phyloP scores from a whole-genome alignment of 1,140 invertebrate genomes.

The Zelostemma sp. region DNA sequence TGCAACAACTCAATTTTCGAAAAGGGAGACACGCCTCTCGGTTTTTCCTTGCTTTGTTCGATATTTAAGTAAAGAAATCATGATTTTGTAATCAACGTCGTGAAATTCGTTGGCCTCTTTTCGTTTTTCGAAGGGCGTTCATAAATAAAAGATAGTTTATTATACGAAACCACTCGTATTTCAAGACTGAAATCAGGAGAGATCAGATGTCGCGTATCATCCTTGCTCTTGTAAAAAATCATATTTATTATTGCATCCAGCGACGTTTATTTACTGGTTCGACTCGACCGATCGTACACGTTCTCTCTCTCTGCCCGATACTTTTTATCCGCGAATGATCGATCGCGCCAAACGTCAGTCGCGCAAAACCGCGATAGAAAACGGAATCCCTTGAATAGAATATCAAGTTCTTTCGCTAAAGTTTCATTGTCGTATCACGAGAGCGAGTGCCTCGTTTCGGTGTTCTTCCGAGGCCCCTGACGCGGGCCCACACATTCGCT shows the following conservation, averaged over 20 bases:
- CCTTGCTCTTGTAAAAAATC: background rate
- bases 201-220: conserved; percentile 2
- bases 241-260: background rate
- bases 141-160: background rate
- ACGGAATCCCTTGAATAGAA: background rate
- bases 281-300: background rate
- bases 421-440: no score
- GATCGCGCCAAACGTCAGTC: conserved; percentile 1
- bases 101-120: background rate
- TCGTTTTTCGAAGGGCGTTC: background rate
- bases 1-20: conserved; percentile 13
- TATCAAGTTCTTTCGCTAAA: background rate
- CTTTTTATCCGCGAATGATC: conserved; percentile 4
- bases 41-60: no score
- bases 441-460: no score
- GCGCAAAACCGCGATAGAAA: conserved; percentile 1
- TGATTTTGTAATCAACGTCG: no score
- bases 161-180: conserved; percentile 2
- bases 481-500: conserved; percentile 2
- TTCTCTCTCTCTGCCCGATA: no score
- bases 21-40: no score
- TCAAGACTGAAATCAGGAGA: background rate
- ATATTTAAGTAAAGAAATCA: no score
- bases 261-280: background rate
- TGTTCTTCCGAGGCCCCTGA: background rate